Base-by-base conservation (phyloP, 2,113 vertebrate genomes). In the Cheirogaleus medius region DNA sequence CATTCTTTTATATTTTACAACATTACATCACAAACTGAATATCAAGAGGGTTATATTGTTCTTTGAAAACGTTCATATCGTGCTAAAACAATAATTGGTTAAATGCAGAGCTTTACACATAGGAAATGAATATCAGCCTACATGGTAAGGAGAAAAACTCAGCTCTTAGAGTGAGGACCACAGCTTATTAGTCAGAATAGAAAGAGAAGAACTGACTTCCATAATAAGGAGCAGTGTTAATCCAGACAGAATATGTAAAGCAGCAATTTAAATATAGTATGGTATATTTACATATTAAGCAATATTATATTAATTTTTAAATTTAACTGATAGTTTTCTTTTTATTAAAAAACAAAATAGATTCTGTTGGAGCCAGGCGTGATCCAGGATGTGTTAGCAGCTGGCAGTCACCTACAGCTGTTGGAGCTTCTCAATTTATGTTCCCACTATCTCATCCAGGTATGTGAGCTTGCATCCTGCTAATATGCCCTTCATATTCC, bases 401-500 rank as follows among this genome's bases (percentile, higher is more conserved):
- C 99, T 96, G 99, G 99, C 71, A 99, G 99, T 98, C 99, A 99
- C 97, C 99, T 99, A 87, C 99, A 99, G 98, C 98, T 99, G 91
- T 98, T 99, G 98, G 99, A 99, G 97, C 99, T 99, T 92, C 99
- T 99, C 97, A 99, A 98, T 98, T 99, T 99, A 87, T 99, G 99
- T 98, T 99, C 99, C n/a, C 99, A 99, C 98, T 99, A 99, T 99
- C 99, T 99, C 95, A 99, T 99, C 98, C 99, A 99, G 99, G 99
- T 99, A 98, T 96, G 98, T 81, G 64, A 87, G 32, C 96, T 96
- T 42, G 47, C 15, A 20, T 32, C 23, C 44, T 73, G 37, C 66
- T 69, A 12, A 20, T 37, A 1, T 44, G 17, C 37, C 23, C 29
- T 91, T 78, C 21, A 1, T 4, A 0, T 29, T 25, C 63, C 12